These are phyloP conservation scores for Columba janthina DNA, from an alignment of 2,113 vertebrate genomes.

Conservation along the genomic window DNA sequence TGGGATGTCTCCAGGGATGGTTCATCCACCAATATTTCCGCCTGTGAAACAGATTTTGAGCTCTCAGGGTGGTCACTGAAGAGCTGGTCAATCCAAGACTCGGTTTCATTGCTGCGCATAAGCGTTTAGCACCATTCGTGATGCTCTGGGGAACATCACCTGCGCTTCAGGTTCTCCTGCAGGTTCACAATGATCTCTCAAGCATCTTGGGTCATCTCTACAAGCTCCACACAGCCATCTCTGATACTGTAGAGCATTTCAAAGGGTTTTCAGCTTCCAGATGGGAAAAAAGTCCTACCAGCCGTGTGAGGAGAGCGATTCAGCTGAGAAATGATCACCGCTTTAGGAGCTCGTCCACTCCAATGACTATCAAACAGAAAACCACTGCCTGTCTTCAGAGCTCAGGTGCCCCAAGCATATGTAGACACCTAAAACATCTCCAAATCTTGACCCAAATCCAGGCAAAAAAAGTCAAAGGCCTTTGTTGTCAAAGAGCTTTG, in stretches of 20 bases:
- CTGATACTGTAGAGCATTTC: neutral
- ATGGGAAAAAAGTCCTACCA: neutral
- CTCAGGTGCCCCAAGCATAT: neutral
- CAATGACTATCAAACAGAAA: neutral
- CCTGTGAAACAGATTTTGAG: neutral
- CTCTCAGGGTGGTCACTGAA: fast-evolving
- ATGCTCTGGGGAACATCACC: neutral
- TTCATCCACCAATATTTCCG: too few relatives aligned
- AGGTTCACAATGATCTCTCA: neutral
- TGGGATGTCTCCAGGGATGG: too few relatives aligned
- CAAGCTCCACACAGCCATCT: fast-evolving
- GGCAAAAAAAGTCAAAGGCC: neutral
- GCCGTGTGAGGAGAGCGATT: too few relatives aligned
- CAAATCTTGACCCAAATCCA: neutral
- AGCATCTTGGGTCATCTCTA: neutral
- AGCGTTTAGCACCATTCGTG: fast-evolving
- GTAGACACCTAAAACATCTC: neutral
- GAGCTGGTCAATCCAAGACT: neutral
- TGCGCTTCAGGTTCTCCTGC: neutral
- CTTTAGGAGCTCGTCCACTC: too few relatives aligned
- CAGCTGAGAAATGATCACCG: too few relatives aligned
- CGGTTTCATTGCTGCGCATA: fast-evolving
- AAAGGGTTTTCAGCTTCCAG: neutral
- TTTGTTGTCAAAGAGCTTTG: neutral
- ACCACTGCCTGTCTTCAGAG: neutral